Conservation (phyloP, 2,888 invertebrate genomes). For the Allygus modestus region DNA sequence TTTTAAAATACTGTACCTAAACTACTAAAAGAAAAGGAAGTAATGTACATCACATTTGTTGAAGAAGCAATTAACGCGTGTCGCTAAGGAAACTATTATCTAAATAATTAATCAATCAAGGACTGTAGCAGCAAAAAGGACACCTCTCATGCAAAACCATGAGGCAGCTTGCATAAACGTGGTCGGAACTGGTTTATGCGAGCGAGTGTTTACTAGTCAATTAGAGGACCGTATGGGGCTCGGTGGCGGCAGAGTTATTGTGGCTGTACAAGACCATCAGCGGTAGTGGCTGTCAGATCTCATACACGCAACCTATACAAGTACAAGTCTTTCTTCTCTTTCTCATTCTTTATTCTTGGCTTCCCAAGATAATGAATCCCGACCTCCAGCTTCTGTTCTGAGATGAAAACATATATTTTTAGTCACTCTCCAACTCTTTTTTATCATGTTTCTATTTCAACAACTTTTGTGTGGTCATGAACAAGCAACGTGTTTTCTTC, state of each 20-base stretch:
- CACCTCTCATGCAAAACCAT: not conserved
- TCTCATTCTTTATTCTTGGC: too few relatives aligned
- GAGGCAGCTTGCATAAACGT: not conserved
- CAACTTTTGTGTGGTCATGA: too few relatives aligned
- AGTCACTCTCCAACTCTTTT: too few relatives aligned
- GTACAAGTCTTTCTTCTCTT: not conserved
- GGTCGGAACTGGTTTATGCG: not conserved
- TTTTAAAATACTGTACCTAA: too few relatives aligned
- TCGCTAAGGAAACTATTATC: not conserved
- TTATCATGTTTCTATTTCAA: too few relatives aligned
- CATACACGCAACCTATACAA: not conserved
- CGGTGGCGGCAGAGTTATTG: too few relatives aligned
- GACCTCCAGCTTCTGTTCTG: too few relatives aligned
- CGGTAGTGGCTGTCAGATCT: not conserved
- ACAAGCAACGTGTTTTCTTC: too few relatives aligned
- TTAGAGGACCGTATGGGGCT: constrained; percentile 1
- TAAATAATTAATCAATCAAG: not conserved
- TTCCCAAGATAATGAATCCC: too few relatives aligned
- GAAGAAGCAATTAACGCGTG: not conserved
- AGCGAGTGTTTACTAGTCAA: not conserved
- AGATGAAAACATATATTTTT: too few relatives aligned
- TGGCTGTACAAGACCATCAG: not conserved
- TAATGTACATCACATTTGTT: not conserved
- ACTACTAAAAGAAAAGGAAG: too few relatives aligned
- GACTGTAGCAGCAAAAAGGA: not conserved